Percentiles rank a stretch among this genome's conserved stretches.
Conservation (phyloP, 1,140 invertebrate species). For the Aplysia californica region DNA sequence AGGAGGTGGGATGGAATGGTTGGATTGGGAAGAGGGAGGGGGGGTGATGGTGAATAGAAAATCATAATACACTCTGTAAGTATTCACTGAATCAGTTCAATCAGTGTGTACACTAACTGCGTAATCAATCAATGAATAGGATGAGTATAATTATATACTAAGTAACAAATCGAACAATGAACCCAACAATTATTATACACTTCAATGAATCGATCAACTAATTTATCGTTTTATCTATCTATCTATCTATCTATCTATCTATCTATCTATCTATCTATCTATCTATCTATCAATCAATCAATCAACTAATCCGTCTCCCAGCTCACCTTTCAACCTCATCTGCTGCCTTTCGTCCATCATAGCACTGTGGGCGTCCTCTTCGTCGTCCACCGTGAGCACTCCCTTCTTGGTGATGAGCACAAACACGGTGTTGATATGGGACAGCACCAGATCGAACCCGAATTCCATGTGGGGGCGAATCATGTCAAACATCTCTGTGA, state of each 20-base stretch:
- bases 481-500: constrained; percentile 82
- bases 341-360: not conserved
- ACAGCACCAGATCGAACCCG: constrained; percentile 90
- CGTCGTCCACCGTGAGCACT: constrained; percentile 23
- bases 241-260: not conserved
- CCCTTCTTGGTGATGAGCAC: constrained; percentile 73
- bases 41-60: too few relatives aligned
- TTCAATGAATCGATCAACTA: too few relatives aligned
- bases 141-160: too few relatives aligned
- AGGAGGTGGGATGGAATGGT: too few relatives aligned
- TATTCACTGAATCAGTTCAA: too few relatives aligned
- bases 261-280: not conserved
- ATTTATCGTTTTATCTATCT: not conserved
- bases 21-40: too few relatives aligned
- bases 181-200: too few relatives aligned
- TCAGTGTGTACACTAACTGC: too few relatives aligned
- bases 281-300: too few relatives aligned
- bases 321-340: constrained; percentile 25
- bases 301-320: not conserved
- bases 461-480: constrained; percentile 89
- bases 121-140: too few relatives aligned
- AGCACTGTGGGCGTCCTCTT: constrained; percentile 15
- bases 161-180: too few relatives aligned
- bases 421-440: constrained; percentile 96
- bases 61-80: too few relatives aligned